A percentile compares a stretch with the other conserved stretches of the same genome.
These are phyloP conservation scores for Hydrocynus forskahlii DNA, from an alignment of 2,797 vertebrate species.

Conservation along the genomic window DNA sequence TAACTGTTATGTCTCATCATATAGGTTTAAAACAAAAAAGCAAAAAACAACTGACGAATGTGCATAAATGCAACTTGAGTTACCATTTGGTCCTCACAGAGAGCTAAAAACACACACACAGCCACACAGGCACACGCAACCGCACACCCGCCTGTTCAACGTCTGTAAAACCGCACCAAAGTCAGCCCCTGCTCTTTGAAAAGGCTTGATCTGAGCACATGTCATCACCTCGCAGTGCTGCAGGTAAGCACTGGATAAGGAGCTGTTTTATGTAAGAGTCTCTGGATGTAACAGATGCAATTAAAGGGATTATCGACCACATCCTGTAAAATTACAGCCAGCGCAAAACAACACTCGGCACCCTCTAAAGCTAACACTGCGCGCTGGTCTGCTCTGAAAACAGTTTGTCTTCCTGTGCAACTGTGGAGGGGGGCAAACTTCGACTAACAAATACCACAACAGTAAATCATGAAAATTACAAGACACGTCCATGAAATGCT, in stretches of 20 bases:
- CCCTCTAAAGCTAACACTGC: constrained; percentile 45
- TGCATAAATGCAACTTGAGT: too few relatives aligned
- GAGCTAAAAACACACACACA: constrained; percentile 30
- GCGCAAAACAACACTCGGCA: constrained; percentile 48
- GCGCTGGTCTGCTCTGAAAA: constrained; percentile 37
- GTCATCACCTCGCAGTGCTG: constrained; percentile 45
- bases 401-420: constrained; percentile 52
- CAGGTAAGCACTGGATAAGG: constrained; percentile 61
- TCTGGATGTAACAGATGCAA: constrained; percentile 50
- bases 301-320: constrained; percentile 55
- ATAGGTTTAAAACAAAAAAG: too few relatives aligned
- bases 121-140: constrained; percentile 28
- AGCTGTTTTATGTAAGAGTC: constrained; percentile 52
- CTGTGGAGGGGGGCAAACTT: constrained; percentile 36
- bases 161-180: constrained; percentile 57
- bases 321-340: constrained; percentile 55
- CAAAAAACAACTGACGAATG: too few relatives aligned
- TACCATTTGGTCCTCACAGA: not conserved
- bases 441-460: constrained; percentile 51
- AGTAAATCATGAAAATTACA: constrained; percentile 56
- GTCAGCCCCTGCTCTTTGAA: constrained; percentile 41
- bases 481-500: constrained; percentile 46
- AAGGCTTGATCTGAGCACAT: constrained; percentile 45
- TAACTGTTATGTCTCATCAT: too few relatives aligned
- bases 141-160: constrained; percentile 35